Base-by-base conservation (phyloP, 1,140 invertebrate genomes). In the Drosophila mayri region DNA sequence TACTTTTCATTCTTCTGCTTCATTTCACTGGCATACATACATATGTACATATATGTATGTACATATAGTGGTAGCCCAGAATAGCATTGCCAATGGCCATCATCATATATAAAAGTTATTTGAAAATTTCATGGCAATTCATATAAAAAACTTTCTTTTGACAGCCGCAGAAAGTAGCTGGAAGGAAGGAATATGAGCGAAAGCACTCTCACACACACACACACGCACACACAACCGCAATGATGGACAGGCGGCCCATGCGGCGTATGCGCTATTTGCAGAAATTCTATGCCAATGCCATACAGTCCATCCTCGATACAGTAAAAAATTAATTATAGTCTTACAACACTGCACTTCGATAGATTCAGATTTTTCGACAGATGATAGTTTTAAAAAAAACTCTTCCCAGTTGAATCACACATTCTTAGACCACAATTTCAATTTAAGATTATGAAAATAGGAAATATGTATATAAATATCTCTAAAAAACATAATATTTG, bases 101-200 rank as follows among this genome's bases (percentile, higher is more conserved):
- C 43, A 71, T 72, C 68, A 50, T 41, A 58, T 47, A 58, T 49
- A 41, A 71, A 60, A 72, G 52, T 72, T 59, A 71, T 85, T 78
- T 77, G 66, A 70, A 77, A 85, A 74, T 85, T 85, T 73, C 77
- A 85, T 74, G 67, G 82, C 78, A 85, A 85, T 71, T 72, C 66
- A 50, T 60, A 55, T 71, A 71, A 72, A 60, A 40, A 72, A 71
- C 66, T 61, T 74, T 74, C 40, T 40, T 62, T 62, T 72, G 57
- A 62, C 71, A 85, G 81, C 75, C 78, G 68, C 65, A 59, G 66
- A 71, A 71, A 71, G 38, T 71, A 72, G 44, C 66, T 40, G 30
- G 37, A 40, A 60, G 67, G 40, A 46, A 41, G 37, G 43, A 40
- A 20, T 32, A 61, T 44, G 57, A 38, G 14, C 18, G 44, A 68